phyloP scores from a whole-genome alignment of 92 coral and sea anemone genomes.

The Palythoa grandis region DNA sequence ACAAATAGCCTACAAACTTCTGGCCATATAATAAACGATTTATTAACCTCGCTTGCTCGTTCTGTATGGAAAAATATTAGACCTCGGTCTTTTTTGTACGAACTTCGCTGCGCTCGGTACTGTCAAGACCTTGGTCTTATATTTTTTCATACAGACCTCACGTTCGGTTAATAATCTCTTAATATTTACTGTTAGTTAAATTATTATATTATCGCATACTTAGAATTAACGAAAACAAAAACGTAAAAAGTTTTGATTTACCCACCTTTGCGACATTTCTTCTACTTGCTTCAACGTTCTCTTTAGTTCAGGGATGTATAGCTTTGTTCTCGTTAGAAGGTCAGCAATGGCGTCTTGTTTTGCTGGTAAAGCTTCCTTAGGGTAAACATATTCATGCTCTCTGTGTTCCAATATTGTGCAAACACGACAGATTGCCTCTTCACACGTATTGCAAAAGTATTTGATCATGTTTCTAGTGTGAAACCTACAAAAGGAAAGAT shows the following conservation, averaged over 20 bases:
- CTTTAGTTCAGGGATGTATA: constrained; percentile 85
- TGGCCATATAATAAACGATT: too few species aligned
- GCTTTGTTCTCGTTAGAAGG: constrained; percentile 80
- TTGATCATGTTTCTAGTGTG: constrained; percentile 98
- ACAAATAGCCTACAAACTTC: too few species aligned
- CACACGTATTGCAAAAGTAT: constrained; percentile 96
- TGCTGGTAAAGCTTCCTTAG: constrained; percentile 92
- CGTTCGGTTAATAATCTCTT: too few species aligned
- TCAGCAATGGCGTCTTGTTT: constrained; percentile 82
- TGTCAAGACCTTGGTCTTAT: too few species aligned
- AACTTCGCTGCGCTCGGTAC: too few species aligned
- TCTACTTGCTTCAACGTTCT: constrained; percentile 78
- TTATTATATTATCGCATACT: too few species aligned
- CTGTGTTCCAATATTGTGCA: constrained; percentile 97
- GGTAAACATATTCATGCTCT: constrained; percentile 95
- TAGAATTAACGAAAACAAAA: background rate
- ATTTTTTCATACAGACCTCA: too few species aligned
- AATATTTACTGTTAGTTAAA: too few species aligned
- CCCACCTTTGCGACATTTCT: constrained; percentile 80
- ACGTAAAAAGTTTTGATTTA: background rate
- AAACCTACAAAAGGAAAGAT: constrained; percentile 89
- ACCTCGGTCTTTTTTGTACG: too few species aligned
- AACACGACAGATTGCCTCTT: constrained; percentile 96
- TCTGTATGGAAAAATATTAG: too few species aligned
- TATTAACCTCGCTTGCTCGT: too few species aligned